These are phyloP conservation scores for Lagocephalus sceleratus DNA, from an alignment of 2,797 vertebrate species.

Conservation along the genomic window DNA sequence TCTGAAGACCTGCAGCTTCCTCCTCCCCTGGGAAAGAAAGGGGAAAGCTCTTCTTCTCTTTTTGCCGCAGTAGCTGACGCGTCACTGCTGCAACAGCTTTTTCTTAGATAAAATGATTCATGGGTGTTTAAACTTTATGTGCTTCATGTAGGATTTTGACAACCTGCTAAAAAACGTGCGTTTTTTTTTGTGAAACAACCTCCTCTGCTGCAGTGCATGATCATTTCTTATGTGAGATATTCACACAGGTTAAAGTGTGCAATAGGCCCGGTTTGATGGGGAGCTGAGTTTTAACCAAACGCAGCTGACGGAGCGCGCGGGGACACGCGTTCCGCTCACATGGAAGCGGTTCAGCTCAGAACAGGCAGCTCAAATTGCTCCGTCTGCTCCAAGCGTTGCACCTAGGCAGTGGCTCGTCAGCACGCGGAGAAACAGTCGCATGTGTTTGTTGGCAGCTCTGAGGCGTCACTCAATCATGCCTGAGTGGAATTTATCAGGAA, in stretches of 20 bases:
- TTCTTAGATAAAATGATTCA: slow-evolving; percentile 86
- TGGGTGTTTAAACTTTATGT: slow-evolving; percentile 86
- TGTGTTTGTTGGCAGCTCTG: slow-evolving; percentile 55
- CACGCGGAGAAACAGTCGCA: slow-evolving; percentile 44
- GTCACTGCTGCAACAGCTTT: slow-evolving; percentile 81
- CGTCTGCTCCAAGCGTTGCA: slow-evolving; percentile 39
- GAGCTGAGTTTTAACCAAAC: slow-evolving; percentile 42
- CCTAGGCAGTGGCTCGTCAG: slow-evolving; percentile 47
- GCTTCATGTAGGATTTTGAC: slow-evolving; percentile 76
- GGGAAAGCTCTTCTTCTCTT: slow-evolving; percentile 77
- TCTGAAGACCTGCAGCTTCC: slow-evolving; percentile 83
- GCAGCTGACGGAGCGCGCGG: slow-evolving; percentile 12
- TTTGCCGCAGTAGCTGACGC: slow-evolving; percentile 83
- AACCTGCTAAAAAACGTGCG: slow-evolving; percentile 45
- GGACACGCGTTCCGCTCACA: slow-evolving; percentile 37
- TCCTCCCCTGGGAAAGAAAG: slow-evolving; percentile 71
- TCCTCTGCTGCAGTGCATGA: slow-evolving; percentile 46
- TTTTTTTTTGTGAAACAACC: slow-evolving; percentile 57
- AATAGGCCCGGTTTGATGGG: slow-evolving; percentile 40
- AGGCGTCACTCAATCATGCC: slow-evolving; percentile 40
- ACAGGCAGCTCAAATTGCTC: slow-evolving; percentile 55
- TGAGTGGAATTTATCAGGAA: not conserved
- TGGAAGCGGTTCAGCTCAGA: slow-evolving; percentile 45
- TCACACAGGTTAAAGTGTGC: slow-evolving; percentile 53
- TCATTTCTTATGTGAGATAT: slow-evolving; percentile 39